phyloP scores from a whole-genome alignment of 2,888 invertebrate species.

The Rhagium mordax region DNA sequence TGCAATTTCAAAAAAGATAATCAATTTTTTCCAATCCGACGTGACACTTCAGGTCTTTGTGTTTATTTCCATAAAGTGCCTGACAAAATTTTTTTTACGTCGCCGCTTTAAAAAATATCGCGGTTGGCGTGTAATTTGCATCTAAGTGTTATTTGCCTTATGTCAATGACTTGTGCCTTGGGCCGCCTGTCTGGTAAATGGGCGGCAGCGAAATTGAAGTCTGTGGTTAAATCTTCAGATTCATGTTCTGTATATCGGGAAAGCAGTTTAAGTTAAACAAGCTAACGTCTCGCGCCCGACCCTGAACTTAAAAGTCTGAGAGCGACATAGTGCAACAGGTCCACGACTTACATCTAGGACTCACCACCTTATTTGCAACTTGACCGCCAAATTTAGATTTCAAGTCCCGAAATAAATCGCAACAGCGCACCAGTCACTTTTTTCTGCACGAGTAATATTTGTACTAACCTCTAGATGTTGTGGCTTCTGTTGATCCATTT shows the following conservation, averaged over 20 bases:
- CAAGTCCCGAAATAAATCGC: slow-evolving; percentile 9
- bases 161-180: slow-evolving; percentile 26
- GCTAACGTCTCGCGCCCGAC: slow-evolving; percentile 59
- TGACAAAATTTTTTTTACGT: not conserved
- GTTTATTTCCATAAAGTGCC: slow-evolving; percentile 55
- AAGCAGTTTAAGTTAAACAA: slow-evolving; percentile 47
- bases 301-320: slow-evolving; percentile 59
- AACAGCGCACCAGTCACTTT: slow-evolving; percentile 8
- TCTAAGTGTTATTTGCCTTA: slow-evolving; percentile 14
- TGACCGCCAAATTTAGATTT: slow-evolving; percentile 11
- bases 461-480: slow-evolving; percentile 39
- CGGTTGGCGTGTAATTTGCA: slow-evolving; percentile 30
- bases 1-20: not conserved
- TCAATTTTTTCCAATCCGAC: not conserved
- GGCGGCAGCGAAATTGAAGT: slow-evolving; percentile 31
- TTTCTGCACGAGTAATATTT: not conserved
- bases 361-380: slow-evolving; percentile 21
- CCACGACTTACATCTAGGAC: slow-evolving; percentile 49
- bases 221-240: slow-evolving; percentile 37
- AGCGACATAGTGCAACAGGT: slow-evolving; percentile 64
- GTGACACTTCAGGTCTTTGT: slow-evolving; percentile 57
- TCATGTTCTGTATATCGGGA: slow-evolving; percentile 50
- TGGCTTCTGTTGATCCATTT: slow-evolving; percentile 18
- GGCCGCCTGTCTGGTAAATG: slow-evolving; percentile 14
- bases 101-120: not conserved